Evolutionary conservation across 2,113 vertebrate genomes (phyloP).

Genomic region (Ondatra zibethicus): DNA sequence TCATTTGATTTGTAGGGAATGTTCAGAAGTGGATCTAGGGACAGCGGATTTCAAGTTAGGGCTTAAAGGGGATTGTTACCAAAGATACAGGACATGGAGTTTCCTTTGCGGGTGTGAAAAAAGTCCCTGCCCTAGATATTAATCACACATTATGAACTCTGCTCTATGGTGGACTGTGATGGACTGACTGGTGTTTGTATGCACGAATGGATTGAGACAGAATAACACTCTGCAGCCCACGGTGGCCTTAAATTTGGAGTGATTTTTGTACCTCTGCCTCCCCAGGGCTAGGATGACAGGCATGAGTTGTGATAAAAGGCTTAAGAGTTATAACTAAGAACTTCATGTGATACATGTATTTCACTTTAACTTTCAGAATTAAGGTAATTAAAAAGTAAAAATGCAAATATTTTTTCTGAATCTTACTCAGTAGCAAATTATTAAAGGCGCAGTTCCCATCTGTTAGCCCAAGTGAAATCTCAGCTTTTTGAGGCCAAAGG

Average conservation of each 20-base stretch:
- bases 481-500: background rate
- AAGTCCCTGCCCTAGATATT: background rate
- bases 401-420: background rate
- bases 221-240: background rate
- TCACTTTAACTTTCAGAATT: background rate
- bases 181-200: background rate
- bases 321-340: background rate
- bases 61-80: background rate
- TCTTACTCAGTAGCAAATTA: background rate
- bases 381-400: background rate
- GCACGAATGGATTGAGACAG: background rate
- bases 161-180: background rate
- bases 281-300: background rate
- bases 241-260: background rate
- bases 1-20: background rate
- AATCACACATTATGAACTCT: background rate
- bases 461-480: background rate
- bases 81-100: background rate
- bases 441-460: background rate
- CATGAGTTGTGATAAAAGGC: too few relatives aligned
- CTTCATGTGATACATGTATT: background rate
- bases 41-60: too few relatives aligned
- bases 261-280: background rate
- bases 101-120: background rate
- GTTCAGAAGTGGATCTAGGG: background rate